These are phyloP conservation scores for Belgica antarctica DNA, from an alignment of 2,888 invertebrate species.

Conservation along the genomic window DNA sequence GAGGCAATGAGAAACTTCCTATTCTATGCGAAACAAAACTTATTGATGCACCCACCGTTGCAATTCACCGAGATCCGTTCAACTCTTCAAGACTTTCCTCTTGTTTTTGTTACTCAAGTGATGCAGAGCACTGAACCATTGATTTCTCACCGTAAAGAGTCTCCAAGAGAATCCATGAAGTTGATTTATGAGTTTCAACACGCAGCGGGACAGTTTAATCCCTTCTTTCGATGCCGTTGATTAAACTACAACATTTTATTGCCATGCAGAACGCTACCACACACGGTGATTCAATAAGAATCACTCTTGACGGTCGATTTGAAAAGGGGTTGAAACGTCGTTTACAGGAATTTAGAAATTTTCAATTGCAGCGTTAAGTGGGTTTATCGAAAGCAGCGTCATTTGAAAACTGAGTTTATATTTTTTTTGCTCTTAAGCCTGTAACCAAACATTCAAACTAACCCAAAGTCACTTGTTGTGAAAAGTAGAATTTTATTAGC, in stretches of 20 bases:
- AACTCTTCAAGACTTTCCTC: too few species aligned
- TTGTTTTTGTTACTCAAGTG: too few species aligned
- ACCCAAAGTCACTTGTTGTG: too few species aligned
- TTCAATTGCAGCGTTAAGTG: slow-evolving; percentile 2
- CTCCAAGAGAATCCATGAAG: slow-evolving; percentile 33
- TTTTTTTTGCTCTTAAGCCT: neutral
- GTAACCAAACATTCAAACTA: too few species aligned
- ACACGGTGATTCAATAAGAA: slow-evolving; percentile 34
- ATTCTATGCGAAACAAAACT: too few species aligned
- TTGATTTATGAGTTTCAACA: slow-evolving; percentile 40
- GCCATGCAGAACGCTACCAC: slow-evolving; percentile 33
- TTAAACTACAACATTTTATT: slow-evolving; percentile 41
- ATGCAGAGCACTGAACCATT: too few species aligned
- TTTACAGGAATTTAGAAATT: slow-evolving; percentile 26
- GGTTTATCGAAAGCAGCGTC: neutral
- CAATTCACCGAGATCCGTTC: too few species aligned
- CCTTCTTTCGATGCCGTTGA: slow-evolving; percentile 21
- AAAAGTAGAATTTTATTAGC: too few species aligned
- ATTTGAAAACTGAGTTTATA: neutral
- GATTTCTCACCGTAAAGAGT: slow-evolving; percentile 40
- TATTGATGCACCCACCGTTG: too few species aligned
- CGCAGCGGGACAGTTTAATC: slow-evolving; percentile 23
- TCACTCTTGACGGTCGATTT: too few species aligned
- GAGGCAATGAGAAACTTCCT: too few species aligned
- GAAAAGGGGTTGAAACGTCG: slow-evolving; percentile 27